Evolutionary conservation across 2,888 invertebrate species (phyloP).

Genomic region (Entomobrya proxima): DNA sequence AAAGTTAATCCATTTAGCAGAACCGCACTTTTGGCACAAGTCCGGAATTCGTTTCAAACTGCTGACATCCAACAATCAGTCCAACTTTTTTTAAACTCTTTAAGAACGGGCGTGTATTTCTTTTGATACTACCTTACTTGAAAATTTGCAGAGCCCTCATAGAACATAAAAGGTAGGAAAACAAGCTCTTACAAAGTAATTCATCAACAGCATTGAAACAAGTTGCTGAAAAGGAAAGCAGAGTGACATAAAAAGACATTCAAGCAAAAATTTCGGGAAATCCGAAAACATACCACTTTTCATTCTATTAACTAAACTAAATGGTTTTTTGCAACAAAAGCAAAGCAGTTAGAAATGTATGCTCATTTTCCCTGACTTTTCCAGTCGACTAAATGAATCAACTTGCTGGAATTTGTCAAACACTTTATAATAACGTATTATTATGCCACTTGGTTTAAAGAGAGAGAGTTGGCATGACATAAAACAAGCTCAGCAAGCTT

Average conservation of each 20-base stretch:
- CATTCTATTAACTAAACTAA: no score
- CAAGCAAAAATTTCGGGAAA: constrained; percentile 3
- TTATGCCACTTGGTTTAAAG: not conserved
- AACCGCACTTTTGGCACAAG: no score
- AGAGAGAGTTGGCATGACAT: not conserved
- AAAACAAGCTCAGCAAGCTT: not conserved
- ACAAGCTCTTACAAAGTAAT: not conserved
- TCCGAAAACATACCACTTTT: not conserved
- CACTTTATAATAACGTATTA: not conserved
- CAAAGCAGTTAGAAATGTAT: not conserved
- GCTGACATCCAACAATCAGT: no score
- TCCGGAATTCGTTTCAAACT: not conserved
- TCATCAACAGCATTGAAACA: no score
- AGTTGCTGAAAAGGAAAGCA: not conserved
- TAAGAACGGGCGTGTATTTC: no score
- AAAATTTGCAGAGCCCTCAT: no score
- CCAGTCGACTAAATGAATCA: constrained; percentile 15
- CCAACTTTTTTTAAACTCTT: no score
- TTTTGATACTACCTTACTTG: no score
- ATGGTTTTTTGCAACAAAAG: not conserved
- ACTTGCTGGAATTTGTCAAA: not conserved
- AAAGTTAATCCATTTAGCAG: not conserved
- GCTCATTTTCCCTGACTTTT: not conserved
- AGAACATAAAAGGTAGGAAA: no score
- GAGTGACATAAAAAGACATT: constrained; percentile 6